Percentiles rank a stretch among this genome's conserved stretches.
These are phyloP conservation scores for Tetropium fuscum DNA, from an alignment of 2,888 invertebrate genomes.

Conservation along the genomic window DNA sequence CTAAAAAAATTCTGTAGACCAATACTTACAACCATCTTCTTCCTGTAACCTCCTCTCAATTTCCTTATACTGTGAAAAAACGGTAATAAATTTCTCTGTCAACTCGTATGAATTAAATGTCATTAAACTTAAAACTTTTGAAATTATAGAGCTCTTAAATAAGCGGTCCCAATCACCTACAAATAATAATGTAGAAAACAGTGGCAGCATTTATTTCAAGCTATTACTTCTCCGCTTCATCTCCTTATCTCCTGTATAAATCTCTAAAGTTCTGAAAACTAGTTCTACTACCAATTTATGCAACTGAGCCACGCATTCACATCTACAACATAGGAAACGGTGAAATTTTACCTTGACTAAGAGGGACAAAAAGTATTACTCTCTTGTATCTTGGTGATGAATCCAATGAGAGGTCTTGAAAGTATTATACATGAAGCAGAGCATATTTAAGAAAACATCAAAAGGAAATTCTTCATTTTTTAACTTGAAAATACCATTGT, in stretches of 20 bases:
- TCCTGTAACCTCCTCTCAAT: conserved; percentile 47
- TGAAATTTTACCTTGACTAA: conserved; percentile 7
- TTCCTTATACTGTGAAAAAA: conserved; percentile 53
- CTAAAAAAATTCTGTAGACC: neutral
- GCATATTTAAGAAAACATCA: conserved; percentile 46
- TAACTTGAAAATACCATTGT: conserved; percentile 41
- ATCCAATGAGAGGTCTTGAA: conserved; percentile 48
- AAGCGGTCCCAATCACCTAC: conserved; percentile 42
- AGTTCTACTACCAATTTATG: conserved; percentile 50
- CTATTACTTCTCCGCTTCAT: conserved; percentile 28
- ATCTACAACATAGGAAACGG: conserved; percentile 49
- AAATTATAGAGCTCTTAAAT: conserved; percentile 38
- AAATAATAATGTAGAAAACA: conserved; percentile 6
- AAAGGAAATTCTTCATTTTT: conserved; percentile 36
- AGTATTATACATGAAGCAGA: conserved; percentile 51
- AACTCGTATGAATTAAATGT: conserved; percentile 52
- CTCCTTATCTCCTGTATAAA: conserved; percentile 37
- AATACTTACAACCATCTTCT: conserved; percentile 37
- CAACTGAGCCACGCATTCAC: conserved; percentile 52
- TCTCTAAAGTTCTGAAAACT: conserved; percentile 42
- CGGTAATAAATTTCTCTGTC: conserved; percentile 52
- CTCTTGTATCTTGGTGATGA: conserved; percentile 44
- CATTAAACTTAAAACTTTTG: conserved; percentile 47
- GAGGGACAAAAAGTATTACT: conserved; percentile 33
- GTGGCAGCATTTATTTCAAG: neutral